Evolutionary conservation across 1,140 invertebrate genomes (phyloP).

Genomic region (Phymastichus coffea): DNA sequence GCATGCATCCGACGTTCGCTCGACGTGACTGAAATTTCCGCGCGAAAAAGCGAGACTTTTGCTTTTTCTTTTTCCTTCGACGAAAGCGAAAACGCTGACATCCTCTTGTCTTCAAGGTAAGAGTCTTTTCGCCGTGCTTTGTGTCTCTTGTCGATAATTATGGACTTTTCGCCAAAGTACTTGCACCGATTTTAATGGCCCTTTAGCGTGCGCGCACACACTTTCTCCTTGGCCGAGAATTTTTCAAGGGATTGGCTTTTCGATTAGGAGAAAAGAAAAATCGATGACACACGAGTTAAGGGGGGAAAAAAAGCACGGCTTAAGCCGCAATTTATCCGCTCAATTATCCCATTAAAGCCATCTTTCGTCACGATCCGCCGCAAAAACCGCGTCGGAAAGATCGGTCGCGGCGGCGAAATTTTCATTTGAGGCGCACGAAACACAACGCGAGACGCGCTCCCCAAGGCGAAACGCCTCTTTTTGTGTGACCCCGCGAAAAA

Average conservation of each 20-base stretch:
- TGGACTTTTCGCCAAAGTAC: not conserved
- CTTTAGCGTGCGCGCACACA: not conserved
- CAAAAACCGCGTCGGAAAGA: constrained; percentile 6
- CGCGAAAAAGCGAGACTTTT: not conserved
- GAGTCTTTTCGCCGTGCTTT: not conserved
- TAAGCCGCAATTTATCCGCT: constrained; percentile 14
- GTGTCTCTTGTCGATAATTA: not conserved
- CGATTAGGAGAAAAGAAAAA: constrained; percentile 9
- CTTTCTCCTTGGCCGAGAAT: not conserved
- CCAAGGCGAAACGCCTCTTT: too few relatives aligned
- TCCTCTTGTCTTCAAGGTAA: not conserved
- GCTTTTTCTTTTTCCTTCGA: not conserved
- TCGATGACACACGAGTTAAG: constrained; percentile 7
- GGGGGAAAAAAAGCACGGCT: not conserved
- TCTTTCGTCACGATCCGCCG: constrained; percentile 23
- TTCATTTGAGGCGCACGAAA: too few relatives aligned
- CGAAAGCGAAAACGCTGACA: constrained; percentile 7
- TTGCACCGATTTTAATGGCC: not conserved
- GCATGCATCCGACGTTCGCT: not conserved
- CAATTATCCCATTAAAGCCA: constrained; percentile 28
- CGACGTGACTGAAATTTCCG: constrained; percentile 20
- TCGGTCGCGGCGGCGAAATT: not conserved
- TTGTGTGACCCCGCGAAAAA: too few relatives aligned
- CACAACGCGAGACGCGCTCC: too few relatives aligned
- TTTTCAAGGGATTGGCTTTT: too few relatives aligned